Evolutionary conservation across 2,888 invertebrate species (phyloP), one percentile per base, ranked within the genome.

Genomic region (Habrosyne pyritoides): DNA sequence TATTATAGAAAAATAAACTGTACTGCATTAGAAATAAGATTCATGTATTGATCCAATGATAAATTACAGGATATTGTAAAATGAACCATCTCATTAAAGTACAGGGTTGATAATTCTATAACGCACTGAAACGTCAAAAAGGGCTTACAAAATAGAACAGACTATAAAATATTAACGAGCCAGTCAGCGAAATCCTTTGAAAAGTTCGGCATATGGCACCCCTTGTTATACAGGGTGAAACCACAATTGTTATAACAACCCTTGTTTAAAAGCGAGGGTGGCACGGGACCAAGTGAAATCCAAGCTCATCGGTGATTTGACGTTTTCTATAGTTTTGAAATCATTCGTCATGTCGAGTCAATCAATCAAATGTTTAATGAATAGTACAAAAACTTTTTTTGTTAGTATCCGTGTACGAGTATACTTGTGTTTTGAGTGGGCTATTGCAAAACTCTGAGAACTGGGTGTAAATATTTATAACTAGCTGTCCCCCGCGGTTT

Each of bases 251-350:
- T 63, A 58, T 59, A 54, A 28, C 59, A 59, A 53, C 66, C 64
- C 59, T 54, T 52, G 42, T 42, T 30, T 28, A 26, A 49, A 28
- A 28, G 24, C 28, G 33, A 63, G 65, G 67, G 64, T 61, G 63
- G 33, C n/a, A 8, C 33, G 33, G 33, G 3, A 33, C 33, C 33
- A 33, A 33, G n/a, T 33, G 28, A 50, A 28, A 48, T 28, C 28
- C 10, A 10, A 21, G 30, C 50, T 28, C 22, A 49, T 24, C 50
- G 55, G 62, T 62, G 64, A 66, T 56, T 66, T 28, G 59, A 54
- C 54, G 59, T 61, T 61, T 64, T 60, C 56, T 61, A 64, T 64
- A 64, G 64, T 69, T 61, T 60, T 60, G 53, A 61, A 66, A 67
- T 58, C 61, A 56, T 61, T 60, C 60, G 64, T 69, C 67, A 69